A percentile compares a stretch with the other conserved stretches of the same genome.
Conservation (phyloP, 1,140 invertebrate genomes). For the Anastrepha obliqua region DNA sequence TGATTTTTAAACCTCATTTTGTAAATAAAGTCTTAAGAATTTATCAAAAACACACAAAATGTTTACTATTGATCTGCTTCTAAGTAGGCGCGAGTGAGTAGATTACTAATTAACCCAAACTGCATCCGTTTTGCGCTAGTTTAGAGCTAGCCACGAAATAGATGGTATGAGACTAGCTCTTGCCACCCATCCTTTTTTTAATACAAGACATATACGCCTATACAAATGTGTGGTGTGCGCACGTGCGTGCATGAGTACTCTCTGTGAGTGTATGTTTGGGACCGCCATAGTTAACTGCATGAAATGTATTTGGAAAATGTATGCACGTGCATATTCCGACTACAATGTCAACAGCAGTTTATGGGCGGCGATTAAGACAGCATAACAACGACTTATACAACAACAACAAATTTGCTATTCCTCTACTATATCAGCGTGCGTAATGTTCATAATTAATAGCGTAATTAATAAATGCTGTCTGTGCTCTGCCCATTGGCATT, state of each 20-base stretch:
- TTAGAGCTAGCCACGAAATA: too few relatives aligned
- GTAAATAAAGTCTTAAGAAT: too few relatives aligned
- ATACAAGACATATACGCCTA: background rate
- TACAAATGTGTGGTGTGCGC: background rate
- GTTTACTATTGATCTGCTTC: too few relatives aligned
- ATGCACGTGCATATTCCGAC: background rate
- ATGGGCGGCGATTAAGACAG: conserved; percentile 18
- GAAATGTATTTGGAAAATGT: background rate
- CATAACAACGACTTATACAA: background rate
- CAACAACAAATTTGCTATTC: background rate
- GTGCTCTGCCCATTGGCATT: conserved; percentile 32
- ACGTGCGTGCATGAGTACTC: background rate
- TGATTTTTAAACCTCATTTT: too few relatives aligned
- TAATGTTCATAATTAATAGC: conserved; percentile 37
- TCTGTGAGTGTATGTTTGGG: background rate
- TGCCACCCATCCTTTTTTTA: too few relatives aligned
- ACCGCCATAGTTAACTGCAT: background rate
- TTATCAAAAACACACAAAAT: too few relatives aligned
- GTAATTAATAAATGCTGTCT: conserved; percentile 42
- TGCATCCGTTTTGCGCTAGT: too few relatives aligned
- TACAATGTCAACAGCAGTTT: conserved; percentile 34
- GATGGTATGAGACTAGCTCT: too few relatives aligned
- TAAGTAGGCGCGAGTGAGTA: too few relatives aligned
- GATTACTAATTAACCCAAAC: too few relatives aligned
- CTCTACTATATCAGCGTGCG: background rate